Evolutionary conservation across 2,888 invertebrate genomes (phyloP).

Genomic region (Pristionchus entomophagus): DNA sequence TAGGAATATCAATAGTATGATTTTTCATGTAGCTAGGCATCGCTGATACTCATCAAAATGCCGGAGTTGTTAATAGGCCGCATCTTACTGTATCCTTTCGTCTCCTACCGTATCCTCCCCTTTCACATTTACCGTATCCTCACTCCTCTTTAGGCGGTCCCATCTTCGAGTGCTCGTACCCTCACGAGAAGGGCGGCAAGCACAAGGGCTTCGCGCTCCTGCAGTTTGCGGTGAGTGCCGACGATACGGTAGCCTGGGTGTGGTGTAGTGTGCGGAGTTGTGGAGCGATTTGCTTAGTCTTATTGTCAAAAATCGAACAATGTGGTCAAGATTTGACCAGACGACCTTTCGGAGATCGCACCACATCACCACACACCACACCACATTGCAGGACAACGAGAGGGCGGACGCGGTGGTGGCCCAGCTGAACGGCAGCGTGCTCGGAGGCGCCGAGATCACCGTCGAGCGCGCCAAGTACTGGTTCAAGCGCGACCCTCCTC

Average conservation of each 20-base stretch:
- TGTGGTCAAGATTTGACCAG: neutral
- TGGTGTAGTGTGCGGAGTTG: neutral
- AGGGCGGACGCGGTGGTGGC: neutral
- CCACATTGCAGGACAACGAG: neutral
- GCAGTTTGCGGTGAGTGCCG: neutral
- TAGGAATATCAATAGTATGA: too few species aligned
- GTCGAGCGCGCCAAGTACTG: neutral
- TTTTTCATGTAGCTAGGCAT: too few species aligned
- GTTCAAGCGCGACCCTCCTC: neutral
- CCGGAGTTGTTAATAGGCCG: too few species aligned
- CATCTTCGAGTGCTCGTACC: neutral
- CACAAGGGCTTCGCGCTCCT: neutral
- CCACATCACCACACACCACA: neutral
- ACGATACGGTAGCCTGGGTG: neutral
- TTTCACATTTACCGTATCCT: too few species aligned
- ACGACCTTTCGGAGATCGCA: neutral
- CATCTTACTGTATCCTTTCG: too few species aligned
- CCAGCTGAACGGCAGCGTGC: neutral
- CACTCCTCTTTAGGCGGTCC: too few species aligned
- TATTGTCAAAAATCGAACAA: too few species aligned
- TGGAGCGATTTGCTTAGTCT: too few species aligned
- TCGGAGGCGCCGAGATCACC: neutral
- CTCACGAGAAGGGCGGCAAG: neutral
- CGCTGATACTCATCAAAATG: too few species aligned
- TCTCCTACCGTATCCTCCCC: too few species aligned